Conservation (phyloP, 2,888 invertebrate species). For the Amphipyra berbera region DNA sequence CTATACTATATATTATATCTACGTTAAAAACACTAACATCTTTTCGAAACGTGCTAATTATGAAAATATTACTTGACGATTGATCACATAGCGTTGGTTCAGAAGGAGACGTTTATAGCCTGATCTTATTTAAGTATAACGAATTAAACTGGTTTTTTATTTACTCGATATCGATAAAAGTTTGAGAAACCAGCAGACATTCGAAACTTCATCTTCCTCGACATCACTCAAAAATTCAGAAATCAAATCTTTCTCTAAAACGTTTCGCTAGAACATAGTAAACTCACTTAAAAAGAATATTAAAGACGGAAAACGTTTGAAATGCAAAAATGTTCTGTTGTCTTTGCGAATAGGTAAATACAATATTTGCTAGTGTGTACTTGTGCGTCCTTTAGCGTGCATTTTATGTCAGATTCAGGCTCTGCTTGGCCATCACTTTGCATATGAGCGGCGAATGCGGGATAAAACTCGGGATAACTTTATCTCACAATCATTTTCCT, state of each 20-base stretch:
- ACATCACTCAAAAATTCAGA: conserved; percentile 6
- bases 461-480: conserved; percentile 76
- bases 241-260: conserved; percentile 28
- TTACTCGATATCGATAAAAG: no score
- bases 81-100: no score
- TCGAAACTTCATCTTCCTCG: background rate
- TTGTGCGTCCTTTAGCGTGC: conserved; percentile 67
- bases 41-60: no score
- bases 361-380: conserved; percentile 60
- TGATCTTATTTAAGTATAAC: no score
- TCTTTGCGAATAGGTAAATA: conserved; percentile 63
- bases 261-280: conserved; percentile 18
- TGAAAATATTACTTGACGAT: no score
- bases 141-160: no score
- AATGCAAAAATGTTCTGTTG: conserved; percentile 61
- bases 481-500: conserved; percentile 68
- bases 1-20: no score
- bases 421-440: conserved; percentile 71
- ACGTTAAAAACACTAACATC: no score
- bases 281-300: conserved; percentile 49
- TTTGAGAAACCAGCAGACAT: no score
- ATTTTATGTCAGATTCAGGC: conserved; percentile 73
- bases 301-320: conserved; percentile 43
- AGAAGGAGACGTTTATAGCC: no score
- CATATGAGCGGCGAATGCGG: conserved; percentile 71